A percentile compares a stretch with the other conserved stretches of the same genome.
Evolutionary conservation across 2,888 invertebrate species (phyloP).

Genomic region (Thecocarcelia acutangulata): DNA sequence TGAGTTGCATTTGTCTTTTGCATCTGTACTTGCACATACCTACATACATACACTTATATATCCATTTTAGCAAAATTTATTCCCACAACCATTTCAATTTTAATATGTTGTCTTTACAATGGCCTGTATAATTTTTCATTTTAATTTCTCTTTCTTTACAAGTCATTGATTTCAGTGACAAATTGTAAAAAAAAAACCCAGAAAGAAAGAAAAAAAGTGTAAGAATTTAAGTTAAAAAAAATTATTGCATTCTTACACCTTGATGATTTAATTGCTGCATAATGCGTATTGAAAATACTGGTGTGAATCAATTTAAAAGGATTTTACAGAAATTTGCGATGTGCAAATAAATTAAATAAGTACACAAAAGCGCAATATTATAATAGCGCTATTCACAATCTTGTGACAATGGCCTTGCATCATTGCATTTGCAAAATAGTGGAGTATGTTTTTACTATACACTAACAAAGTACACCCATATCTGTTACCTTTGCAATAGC

Average conservation of each 20-base stretch:
- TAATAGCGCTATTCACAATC: too few relatives aligned
- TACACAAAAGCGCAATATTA: too few relatives aligned
- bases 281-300: conserved; percentile 3
- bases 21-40: conserved; percentile 1
- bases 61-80: conserved; percentile 14
- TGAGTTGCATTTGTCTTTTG: conserved; percentile 32
- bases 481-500: too few relatives aligned
- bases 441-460: too few relatives aligned
- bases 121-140: neutral
- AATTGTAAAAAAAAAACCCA: neutral
- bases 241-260: conserved; percentile 1
- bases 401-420: too few relatives aligned
- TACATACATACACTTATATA: too few relatives aligned
- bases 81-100: conserved; percentile 41
- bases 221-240: too few relatives aligned
- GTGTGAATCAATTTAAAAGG: conserved; percentile 34
- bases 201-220: neutral
- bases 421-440: too few relatives aligned
- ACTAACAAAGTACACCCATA: too few relatives aligned
- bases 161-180: conserved; percentile 11
- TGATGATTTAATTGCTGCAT: neutral
- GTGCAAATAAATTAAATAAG: too few relatives aligned
- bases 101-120: conserved; percentile 1
- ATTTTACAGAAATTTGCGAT: neutral
- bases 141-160: conserved; percentile 42